Evolutionary conservation across 2,888 invertebrate species (phyloP), one percentile per base, ranked within the genome.

Genomic region (Belgica antarctica): DNA sequence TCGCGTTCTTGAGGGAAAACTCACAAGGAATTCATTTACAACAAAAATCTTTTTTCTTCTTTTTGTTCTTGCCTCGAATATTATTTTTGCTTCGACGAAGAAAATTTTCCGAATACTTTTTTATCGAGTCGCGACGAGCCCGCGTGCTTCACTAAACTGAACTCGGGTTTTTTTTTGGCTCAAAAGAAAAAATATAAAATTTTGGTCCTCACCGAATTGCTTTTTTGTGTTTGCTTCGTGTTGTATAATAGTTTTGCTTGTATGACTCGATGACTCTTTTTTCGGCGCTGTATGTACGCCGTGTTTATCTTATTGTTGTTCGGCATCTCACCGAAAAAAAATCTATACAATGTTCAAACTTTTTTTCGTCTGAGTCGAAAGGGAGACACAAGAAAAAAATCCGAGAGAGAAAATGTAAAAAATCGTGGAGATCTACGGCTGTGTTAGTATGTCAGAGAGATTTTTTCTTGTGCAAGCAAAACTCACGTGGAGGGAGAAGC

Each of bases 141-240:
- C 68, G 41, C 36, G 68, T 68, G 68, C 46, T 68, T 68, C 68
- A 57, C 68, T 24, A 68, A 25, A 47, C 47, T 52, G 52, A 68
- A 68, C 68, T 59, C 59, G 25, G 27, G 59, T 12, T 22, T 24
- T 52, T 46, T 46, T 52, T 25, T 59, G 59, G 59, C 59, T 68
- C 68, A 57, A 28, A 68, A 68, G 46, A 68, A 68, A 68, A 62
- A 62, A 62, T 62, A 25, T 57, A 46, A 46, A 46, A 46, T 59
- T 59, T 65, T 68, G 68, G 68, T 68, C 68, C 68, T 68, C 68
- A 68, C 68, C 31, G 31, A 68, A 61, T 24, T 27, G 31, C 7
- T 57, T 57, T 68, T 63, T 62, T 46, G 46, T 46, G 17, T 46
- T 7, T 46, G 46, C 59, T 24, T 59, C 25, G 59, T 59, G 59